Evolutionary conservation across 1,140 invertebrate genomes (phyloP).

Genomic region (Papilio dardanus): DNA sequence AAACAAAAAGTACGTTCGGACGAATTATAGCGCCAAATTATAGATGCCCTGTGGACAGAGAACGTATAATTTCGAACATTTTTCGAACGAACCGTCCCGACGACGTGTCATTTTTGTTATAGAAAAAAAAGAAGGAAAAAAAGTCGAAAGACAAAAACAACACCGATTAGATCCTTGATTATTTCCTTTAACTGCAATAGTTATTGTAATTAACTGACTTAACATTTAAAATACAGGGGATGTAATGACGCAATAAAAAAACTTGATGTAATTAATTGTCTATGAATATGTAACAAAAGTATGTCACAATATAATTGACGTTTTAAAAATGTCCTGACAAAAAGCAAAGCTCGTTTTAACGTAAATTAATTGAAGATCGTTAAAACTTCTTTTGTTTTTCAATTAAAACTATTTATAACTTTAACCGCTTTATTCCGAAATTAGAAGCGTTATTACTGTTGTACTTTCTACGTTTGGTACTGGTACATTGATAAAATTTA

Average conservation of each 20-base stretch:
- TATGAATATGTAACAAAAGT: constrained; percentile 32
- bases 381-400: constrained; percentile 30
- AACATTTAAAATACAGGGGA: constrained; percentile 7
- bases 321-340: not conserved
- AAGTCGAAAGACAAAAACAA: constrained; percentile 48
- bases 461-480: too few species aligned
- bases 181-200: constrained; percentile 3
- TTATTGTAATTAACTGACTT: not conserved
- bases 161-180: constrained; percentile 29
- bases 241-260: constrained; percentile 7
- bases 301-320: constrained; percentile 1
- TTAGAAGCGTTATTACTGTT: too few species aligned
- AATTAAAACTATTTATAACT: not conserved
- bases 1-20: constrained; percentile 62
- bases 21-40: constrained; percentile 72
- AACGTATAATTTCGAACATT: constrained; percentile 58
- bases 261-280: constrained; percentile 13
- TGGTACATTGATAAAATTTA: too few species aligned
- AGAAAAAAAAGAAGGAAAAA: constrained; percentile 51
- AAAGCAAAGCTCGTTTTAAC: not conserved
- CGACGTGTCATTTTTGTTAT: constrained; percentile 55
- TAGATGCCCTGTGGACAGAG: constrained; percentile 50
- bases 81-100: constrained; percentile 44
- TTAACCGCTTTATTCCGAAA: too few species aligned
- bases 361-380: constrained; percentile 11